Evolutionary conservation across 1,140 invertebrate genomes (phyloP), one percentile per base, ranked within the genome.

Genomic region (Cataglyphis hispanica): DNA sequence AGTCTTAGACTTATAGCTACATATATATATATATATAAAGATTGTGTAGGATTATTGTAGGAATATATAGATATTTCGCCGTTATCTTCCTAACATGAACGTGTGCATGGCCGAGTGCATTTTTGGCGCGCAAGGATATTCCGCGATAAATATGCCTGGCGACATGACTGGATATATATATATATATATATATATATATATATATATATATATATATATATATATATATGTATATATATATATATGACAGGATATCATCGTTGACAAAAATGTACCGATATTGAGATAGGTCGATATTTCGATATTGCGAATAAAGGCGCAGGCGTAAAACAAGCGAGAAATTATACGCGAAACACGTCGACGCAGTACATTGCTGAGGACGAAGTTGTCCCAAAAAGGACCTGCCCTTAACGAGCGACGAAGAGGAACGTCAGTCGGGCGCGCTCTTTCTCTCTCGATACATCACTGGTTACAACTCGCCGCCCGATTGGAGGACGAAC

Each of bases 401-500:
- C 13, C 56, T 50, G 34, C 43, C 61, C n/a, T 0, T 16, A 11
- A 4, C 10, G 40, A 31, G 37, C 16, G 25, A 6, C 7, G 40
- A 64, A 22, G 40, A 27, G 56, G 50, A 27, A 1, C 1, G 27
- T 10, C 34, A 13, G 13, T n/a, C 50, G 40, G 40, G 40, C 10
- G 11, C 40, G 1, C 40, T 43, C 40, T 10, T 37, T 8, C 27
- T 13, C 27, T 34, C 16, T 46, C 61, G 58, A 25, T 78, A 91
- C 91, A 46, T 34, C 63, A 86, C 91, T 91, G 43, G 43, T 58
- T 78, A 75, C 80, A 87, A 77, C 77, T 66, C 46, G 67, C 60
- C 66, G 27, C 86, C 56, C 66, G 81, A 92, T 92, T 91, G 91
- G 91, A 67, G 61, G 63, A 34, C 70, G 64, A 70, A 1, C 64